Percentiles rank a stretch among this genome's conserved stretches.
Evolutionary conservation across 2,113 vertebrate species (phyloP).

Genomic region (Isichthys henryi): DNA sequence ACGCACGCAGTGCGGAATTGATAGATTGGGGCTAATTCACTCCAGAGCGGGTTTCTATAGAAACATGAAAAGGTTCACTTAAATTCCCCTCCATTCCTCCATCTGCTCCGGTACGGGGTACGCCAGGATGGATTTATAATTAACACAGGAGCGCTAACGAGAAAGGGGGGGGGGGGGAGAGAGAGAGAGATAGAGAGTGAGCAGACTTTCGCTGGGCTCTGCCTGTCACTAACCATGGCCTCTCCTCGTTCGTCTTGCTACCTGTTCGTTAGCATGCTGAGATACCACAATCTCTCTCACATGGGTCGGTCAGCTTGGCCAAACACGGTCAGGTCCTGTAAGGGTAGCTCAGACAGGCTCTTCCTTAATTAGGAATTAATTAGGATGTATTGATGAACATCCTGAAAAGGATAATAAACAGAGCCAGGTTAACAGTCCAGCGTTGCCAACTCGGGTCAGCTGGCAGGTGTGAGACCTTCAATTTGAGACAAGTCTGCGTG

Average conservation of each 20-base stretch:
- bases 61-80: slow-evolving; percentile 5
- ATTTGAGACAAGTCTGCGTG: too few species aligned
- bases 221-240: background rate
- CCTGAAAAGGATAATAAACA: background rate
- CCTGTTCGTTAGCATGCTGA: background rate
- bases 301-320: background rate
- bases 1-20: background rate
- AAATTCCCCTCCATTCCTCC: background rate
- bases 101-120: background rate
- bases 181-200: background rate
- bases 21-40: slow-evolving; percentile 14
- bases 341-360: background rate
- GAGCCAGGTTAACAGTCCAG: background rate
- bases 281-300: background rate
- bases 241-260: background rate
- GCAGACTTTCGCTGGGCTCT: background rate
- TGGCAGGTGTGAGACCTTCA: background rate
- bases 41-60: slow-evolving; percentile 16
- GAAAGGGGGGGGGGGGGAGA: background rate
- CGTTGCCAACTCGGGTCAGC: background rate
- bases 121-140: background rate
- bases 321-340: background rate
- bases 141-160: background rate
- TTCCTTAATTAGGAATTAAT: background rate
- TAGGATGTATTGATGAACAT: background rate